Conservation (phyloP, 2,888 invertebrate genomes). For the Heliconius charithonia region DNA sequence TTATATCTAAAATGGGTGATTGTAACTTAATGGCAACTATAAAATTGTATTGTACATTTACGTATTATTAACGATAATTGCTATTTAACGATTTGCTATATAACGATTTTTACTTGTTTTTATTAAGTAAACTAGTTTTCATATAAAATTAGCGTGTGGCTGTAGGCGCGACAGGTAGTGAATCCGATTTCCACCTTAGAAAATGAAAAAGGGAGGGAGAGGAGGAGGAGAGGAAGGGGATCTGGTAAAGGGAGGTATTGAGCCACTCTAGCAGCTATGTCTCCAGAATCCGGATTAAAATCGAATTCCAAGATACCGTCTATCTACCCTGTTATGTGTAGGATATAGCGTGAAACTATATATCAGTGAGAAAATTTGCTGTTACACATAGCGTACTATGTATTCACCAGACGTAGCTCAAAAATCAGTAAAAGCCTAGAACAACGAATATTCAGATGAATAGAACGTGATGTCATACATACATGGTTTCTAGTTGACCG, state of each 20-base stretch:
- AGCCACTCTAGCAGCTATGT: too few species aligned
- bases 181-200: too few species aligned
- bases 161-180: too few species aligned
- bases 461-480: constrained; percentile 17
- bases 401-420: not conserved
- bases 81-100: not conserved
- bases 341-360: not conserved
- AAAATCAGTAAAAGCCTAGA: constrained; percentile 14
- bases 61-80: constrained; percentile 12
- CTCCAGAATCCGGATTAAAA: too few species aligned
- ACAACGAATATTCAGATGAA: constrained; percentile 15
- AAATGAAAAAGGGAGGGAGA: too few species aligned
- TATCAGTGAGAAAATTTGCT: not conserved
- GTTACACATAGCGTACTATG: not conserved
- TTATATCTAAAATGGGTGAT: constrained; percentile 4
- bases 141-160: not conserved
- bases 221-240: too few species aligned
- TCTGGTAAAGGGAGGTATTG: too few species aligned
- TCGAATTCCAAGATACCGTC: too few species aligned
- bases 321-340: too few species aligned
- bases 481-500: constrained; percentile 24
- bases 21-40: constrained; percentile 4
- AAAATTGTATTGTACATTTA: not conserved
- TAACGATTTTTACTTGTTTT: not conserved
- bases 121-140: not conserved